phyloP scores from a whole-genome alignment of 2,113 vertebrate species.

The Alosa alosa region DNA sequence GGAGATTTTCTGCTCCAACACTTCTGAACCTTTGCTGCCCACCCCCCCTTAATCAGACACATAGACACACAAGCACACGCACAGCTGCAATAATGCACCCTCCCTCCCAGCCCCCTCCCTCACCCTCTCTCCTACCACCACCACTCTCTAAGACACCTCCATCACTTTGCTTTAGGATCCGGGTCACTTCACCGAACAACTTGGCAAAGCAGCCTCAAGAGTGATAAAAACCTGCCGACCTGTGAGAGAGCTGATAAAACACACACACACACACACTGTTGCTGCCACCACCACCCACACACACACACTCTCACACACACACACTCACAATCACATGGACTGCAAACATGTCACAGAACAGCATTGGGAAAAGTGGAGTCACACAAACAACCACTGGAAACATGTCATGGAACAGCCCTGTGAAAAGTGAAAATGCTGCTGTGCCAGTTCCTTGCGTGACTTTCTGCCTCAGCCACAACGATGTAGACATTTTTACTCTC shows the following conservation, averaged over 20 bases:
- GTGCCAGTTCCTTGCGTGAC: slow-evolving; percentile 6
- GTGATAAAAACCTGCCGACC: slow-evolving; percentile 50
- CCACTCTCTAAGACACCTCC: slow-evolving; percentile 61
- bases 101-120: slow-evolving; percentile 25
- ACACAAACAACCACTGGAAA: slow-evolving; percentile 25
- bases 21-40: slow-evolving; percentile 67
- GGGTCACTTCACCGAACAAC: slow-evolving; percentile 72
- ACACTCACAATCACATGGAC: neutral
- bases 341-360: slow-evolving; percentile 19
- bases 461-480: neutral
- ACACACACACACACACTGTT: slow-evolving; percentile 15
- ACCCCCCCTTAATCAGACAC: slow-evolving; percentile 58
- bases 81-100: slow-evolving; percentile 63
- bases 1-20: slow-evolving; percentile 77
- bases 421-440: slow-evolving; percentile 14
- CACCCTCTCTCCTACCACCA: slow-evolving; percentile 35
- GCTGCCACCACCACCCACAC: neutral
- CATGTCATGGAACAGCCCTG: slow-evolving; percentile 16
- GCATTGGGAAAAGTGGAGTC: neutral
- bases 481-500: neutral
- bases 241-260: slow-evolving; percentile 48
- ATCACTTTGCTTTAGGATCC: slow-evolving; percentile 68
- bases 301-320: neutral
- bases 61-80: slow-evolving; percentile 61
- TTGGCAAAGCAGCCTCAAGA: slow-evolving; percentile 57